Conservation (phyloP, 92 coral and sea anemone species). For the Pocillopora meandrina region DNA sequence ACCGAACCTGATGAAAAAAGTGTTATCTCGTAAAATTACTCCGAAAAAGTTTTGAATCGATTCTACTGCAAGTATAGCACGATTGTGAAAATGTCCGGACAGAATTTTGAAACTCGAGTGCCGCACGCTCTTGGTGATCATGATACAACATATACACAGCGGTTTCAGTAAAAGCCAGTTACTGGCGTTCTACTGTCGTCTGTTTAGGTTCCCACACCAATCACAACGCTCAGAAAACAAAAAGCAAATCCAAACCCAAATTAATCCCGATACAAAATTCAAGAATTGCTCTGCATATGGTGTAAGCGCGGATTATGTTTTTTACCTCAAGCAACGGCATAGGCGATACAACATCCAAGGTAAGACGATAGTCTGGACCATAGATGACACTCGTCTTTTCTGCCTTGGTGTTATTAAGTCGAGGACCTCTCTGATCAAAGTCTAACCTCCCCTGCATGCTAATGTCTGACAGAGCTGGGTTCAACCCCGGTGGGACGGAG, state of each 20-base stretch:
- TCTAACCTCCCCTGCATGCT: slow-evolving; percentile 88
- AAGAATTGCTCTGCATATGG: too few species aligned
- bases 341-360: slow-evolving; percentile 71
- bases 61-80: background rate
- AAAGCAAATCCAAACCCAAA: background rate
- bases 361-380: slow-evolving; percentile 81
- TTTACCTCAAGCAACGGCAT: slow-evolving; percentile 90
- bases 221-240: too few species aligned
- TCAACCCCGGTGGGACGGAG: slow-evolving; percentile 55
- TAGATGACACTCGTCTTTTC: slow-evolving; percentile 85
- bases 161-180: too few species aligned
- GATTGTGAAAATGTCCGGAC: too few species aligned
- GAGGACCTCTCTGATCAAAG: slow-evolving; percentile 72
- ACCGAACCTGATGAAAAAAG: slow-evolving; percentile 62
- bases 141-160: too few species aligned
- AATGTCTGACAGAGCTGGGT: slow-evolving; percentile 86
- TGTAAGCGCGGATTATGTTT: background rate
- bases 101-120: too few species aligned
- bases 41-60: background rate
- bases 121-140: too few species aligned
- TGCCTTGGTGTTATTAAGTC: slow-evolving; percentile 80
- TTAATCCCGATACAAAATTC: too few species aligned
- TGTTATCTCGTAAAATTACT: background rate
- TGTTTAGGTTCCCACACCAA: too few species aligned
- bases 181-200: too few species aligned